Percentiles rank a stretch among this genome's conserved stretches.
Conservation (phyloP, 2,797 vertebrate species). For the Cyclopterus lumpus region DNA sequence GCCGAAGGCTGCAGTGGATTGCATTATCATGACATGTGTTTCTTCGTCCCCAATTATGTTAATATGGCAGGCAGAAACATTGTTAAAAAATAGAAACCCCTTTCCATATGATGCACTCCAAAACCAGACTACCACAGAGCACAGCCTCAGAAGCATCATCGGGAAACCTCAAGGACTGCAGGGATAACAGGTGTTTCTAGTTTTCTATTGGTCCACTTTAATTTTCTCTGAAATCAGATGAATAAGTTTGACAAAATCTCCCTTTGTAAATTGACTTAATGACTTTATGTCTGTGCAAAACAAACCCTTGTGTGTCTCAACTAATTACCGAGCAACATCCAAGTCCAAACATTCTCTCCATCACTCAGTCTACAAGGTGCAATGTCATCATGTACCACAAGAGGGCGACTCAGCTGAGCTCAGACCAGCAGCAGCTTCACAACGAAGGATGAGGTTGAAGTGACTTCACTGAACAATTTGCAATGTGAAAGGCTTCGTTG, state of each 20-base stretch:
- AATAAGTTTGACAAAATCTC: neutral
- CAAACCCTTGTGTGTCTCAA: neutral
- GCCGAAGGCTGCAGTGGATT: constrained; percentile 6
- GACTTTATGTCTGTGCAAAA: too few relatives aligned
- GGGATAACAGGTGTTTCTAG: constrained; percentile 7
- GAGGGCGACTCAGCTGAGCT: constrained; percentile 67
- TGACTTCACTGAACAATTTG: constrained; percentile 4
- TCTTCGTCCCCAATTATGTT: constrained; percentile 24
- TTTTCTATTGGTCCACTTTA: neutral
- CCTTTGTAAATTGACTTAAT: neutral
- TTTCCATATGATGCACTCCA: neutral
- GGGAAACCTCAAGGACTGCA: neutral
- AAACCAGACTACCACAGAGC: constrained; percentile 1
- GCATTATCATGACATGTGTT: constrained; percentile 39
- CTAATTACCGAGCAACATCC: neutral
- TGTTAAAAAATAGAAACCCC: constrained; percentile 36
- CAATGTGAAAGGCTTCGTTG: constrained; percentile 18
- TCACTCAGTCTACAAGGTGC: neutral
- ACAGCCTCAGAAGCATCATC: neutral
- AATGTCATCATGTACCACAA: constrained; percentile 53
- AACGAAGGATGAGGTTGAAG: too few relatives aligned
- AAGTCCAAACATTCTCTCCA: too few relatives aligned
- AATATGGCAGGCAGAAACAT: constrained; percentile 22
- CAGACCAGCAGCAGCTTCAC: constrained; percentile 31
- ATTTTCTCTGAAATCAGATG: neutral